phyloP scores from a whole-genome alignment of 2,797 vertebrate genomes.

The Falco biarmicus region DNA sequence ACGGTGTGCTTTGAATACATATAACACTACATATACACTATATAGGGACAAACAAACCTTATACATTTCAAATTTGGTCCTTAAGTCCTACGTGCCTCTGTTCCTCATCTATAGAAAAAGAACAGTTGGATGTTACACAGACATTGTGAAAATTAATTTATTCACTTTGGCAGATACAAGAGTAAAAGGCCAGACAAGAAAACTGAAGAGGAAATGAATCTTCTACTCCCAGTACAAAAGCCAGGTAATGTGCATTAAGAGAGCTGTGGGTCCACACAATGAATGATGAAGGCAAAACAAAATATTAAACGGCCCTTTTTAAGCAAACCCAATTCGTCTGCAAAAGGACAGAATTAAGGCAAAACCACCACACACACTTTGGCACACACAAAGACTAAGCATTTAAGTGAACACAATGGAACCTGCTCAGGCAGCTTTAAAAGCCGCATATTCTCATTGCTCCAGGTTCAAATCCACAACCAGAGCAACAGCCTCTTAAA shows the following conservation, averaged over 20 bases:
- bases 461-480: background rate
- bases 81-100: background rate
- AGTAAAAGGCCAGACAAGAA: background rate
- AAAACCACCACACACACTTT: fast-evolving
- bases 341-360: background rate
- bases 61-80: background rate
- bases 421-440: background rate
- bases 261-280: background rate
- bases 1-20: background rate
- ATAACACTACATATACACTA: background rate
- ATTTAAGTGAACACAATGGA: background rate
- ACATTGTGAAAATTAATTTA: background rate
- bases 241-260: background rate
- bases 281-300: background rate
- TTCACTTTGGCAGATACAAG: background rate
- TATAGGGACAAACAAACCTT: background rate
- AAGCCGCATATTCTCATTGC: background rate
- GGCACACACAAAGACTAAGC: fast-evolving
- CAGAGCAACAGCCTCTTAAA: background rate
- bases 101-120: background rate
- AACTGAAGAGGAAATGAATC: constrained; percentile 26
- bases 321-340: background rate
- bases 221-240: background rate
- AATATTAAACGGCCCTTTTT: background rate
- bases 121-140: background rate